Conservation (phyloP, 2,888 invertebrate genomes). For the Subacronicta megacephala region DNA sequence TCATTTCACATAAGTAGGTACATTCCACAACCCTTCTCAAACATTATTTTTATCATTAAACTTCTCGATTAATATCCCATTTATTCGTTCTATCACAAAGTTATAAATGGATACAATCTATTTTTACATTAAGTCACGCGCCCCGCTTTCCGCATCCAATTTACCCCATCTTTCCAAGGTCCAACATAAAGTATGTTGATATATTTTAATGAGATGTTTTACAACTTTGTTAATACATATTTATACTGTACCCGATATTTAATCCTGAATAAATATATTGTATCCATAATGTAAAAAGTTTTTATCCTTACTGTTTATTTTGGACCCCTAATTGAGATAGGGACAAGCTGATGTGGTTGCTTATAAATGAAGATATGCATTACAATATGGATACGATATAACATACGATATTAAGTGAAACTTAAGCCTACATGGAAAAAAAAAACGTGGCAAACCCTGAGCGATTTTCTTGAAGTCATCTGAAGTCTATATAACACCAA, state of each 20-base stretch:
- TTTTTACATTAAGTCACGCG: background rate
- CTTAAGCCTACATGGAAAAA: too few species aligned
- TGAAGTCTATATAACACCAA: too few species aligned
- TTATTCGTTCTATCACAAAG: too few species aligned
- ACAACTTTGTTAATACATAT: constrained; percentile 38
- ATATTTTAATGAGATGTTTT: constrained; percentile 15
- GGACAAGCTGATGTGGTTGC: background rate
- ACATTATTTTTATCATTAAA: too few species aligned
- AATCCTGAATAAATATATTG: constrained; percentile 43
- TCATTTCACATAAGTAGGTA: too few species aligned
- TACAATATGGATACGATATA: too few species aligned
- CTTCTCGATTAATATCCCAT: too few species aligned
- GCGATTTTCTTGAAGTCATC: too few species aligned
- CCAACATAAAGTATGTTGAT: constrained; percentile 2
- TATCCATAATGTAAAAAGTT: constrained; percentile 28
- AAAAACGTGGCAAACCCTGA: too few species aligned
- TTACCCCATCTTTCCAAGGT: background rate
- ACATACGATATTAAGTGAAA: too few species aligned
- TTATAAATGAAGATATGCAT: too few species aligned
- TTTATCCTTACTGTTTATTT: constrained; percentile 18
- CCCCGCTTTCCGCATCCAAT: background rate
- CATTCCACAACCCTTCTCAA: too few species aligned
- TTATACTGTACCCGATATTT: constrained; percentile 21
- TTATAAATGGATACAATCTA: background rate
- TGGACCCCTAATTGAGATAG: constrained; percentile 22